These are phyloP conservation scores for Champsocephalus gunnari DNA, from an alignment of 2,797 vertebrate species.

Conservation along the genomic window DNA sequence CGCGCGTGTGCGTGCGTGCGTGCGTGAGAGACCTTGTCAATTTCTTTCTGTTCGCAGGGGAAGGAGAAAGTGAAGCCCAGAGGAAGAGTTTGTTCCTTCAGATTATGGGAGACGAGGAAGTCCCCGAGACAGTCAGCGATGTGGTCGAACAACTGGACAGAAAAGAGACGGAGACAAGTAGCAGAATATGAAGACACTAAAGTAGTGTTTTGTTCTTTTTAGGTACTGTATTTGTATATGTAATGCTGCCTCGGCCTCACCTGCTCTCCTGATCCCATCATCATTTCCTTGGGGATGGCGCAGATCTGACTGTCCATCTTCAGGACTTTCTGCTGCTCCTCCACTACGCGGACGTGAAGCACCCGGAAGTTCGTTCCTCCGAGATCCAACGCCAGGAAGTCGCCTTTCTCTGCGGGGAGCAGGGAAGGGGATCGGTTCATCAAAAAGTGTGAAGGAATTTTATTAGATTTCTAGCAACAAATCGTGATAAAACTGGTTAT, in stretches of 20 bases:
- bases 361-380: conserved; percentile 84
- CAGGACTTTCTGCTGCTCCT: conserved; percentile 65
- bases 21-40: conserved; percentile 84
- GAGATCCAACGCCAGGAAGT: conserved; percentile 88
- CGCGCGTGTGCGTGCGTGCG: neutral
- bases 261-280: conserved; percentile 81
- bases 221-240: neutral
- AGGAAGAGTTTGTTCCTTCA: conserved; percentile 71
- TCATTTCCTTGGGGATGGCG: conserved; percentile 76
- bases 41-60: conserved; percentile 83
- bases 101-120: conserved; percentile 77
- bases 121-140: conserved; percentile 82
- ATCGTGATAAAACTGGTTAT: neutral
- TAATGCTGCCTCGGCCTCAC: conserved; percentile 56
- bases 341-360: conserved; percentile 80
- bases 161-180: neutral
- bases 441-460: too few species aligned
- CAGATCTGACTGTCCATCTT: conserved; percentile 81
- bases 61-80: conserved; percentile 92
- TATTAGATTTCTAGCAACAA: neutral
- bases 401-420: conserved; percentile 81
- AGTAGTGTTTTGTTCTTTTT: conserved; percentile 9
- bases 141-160: conserved; percentile 89
- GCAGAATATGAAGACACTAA: too few species aligned
- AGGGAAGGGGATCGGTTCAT: neutral